Evolutionary conservation across 2,797 vertebrate genomes (phyloP).

Genomic region (Manis pentadactyla): DNA sequence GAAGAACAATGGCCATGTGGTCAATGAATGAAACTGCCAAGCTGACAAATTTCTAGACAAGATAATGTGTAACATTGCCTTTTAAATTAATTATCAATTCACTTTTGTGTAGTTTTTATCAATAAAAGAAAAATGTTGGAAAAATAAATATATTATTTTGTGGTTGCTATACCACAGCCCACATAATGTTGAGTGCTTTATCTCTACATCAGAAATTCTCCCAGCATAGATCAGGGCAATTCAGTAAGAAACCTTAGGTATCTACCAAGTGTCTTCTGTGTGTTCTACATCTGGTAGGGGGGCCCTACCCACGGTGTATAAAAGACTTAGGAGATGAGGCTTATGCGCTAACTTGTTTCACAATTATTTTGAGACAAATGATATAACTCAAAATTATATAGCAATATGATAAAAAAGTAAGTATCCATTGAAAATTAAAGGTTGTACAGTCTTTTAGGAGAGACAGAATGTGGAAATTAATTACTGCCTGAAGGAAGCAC

Average conservation of each 20-base stretch:
- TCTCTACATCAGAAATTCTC: background rate
- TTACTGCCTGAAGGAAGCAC: background rate
- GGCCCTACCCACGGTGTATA: no score
- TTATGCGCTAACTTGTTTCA: background rate
- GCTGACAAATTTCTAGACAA: constrained; percentile 83
- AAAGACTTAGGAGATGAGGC: background rate
- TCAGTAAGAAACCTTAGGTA: background rate
- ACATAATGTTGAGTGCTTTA: constrained; percentile 80
- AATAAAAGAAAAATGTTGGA: constrained; percentile 88
- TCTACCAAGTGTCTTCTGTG: background rate
- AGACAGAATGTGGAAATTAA: background rate
- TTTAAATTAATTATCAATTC: constrained; percentile 88
- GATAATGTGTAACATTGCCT: constrained; percentile 85
- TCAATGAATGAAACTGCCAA: constrained; percentile 71
- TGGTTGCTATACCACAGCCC: constrained; percentile 83
- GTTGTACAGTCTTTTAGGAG: background rate
- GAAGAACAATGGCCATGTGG: constrained; percentile 66
- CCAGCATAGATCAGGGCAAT: background rate
- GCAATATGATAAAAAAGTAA: background rate
- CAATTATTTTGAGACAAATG: background rate
- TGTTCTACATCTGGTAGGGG: background rate
- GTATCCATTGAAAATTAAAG: background rate
- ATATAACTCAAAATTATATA: background rate
- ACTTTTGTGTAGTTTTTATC: constrained; percentile 91
- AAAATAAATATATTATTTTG: constrained; percentile 88